These are phyloP conservation scores for Euwallacea similis DNA, from an alignment of 1,140 invertebrate genomes.

Conservation along the genomic window DNA sequence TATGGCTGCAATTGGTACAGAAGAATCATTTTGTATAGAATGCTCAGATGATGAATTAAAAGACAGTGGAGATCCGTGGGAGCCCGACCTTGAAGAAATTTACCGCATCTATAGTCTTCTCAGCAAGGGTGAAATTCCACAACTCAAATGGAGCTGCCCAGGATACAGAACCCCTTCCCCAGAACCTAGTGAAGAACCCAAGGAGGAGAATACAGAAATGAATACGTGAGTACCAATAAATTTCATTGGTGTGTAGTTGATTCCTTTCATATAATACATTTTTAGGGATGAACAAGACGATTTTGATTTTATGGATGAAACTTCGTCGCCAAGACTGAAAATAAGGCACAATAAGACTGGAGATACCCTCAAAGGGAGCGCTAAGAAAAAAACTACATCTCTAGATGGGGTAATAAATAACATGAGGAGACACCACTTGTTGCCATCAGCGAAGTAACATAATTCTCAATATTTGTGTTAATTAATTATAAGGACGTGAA, in stretches of 20 bases:
- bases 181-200: slow-evolving; percentile 42
- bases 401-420: slow-evolving; percentile 73
- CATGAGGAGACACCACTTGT: slow-evolving; percentile 65
- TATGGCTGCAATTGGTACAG: background rate
- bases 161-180: slow-evolving; percentile 52
- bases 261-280: background rate
- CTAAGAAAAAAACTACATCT: slow-evolving; percentile 75
- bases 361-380: slow-evolving; percentile 68
- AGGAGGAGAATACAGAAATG: slow-evolving; percentile 40
- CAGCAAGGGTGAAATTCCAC: slow-evolving; percentile 48
- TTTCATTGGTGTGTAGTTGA: background rate
- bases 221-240: background rate
- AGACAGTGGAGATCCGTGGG: slow-evolving; percentile 46
- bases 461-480: too few species aligned
- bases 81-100: slow-evolving; percentile 50
- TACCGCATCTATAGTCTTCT: slow-evolving; percentile 48
- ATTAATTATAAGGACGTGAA: slow-evolving; percentile 12
- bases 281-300: slow-evolving; percentile 63
- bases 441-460: slow-evolving; percentile 39
- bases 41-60: slow-evolving; percentile 61
- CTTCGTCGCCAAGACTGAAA: slow-evolving; percentile 64
- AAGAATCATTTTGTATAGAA: slow-evolving; percentile 54
- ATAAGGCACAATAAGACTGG: slow-evolving; percentile 62
- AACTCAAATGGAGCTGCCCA: slow-evolving; percentile 51
- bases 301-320: slow-evolving; percentile 77